Percentiles rank a stretch among this genome's conserved stretches.
Conservation (phyloP, 2,888 invertebrate genomes). For the Allacma fusca region DNA sequence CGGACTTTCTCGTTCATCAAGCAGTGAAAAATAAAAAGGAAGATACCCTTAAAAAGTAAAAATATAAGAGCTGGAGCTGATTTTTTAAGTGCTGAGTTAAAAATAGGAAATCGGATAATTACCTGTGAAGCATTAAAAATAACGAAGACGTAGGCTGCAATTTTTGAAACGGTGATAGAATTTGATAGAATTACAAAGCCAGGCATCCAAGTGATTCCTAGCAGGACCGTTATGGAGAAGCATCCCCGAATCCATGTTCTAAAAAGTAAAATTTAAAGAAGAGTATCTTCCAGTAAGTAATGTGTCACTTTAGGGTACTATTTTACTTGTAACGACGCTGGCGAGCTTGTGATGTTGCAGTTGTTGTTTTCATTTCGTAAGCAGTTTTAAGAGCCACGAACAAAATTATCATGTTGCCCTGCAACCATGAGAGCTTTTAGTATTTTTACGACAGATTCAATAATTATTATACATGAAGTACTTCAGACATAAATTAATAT, state of each 20-base stretch:
- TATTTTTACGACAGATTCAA: no score
- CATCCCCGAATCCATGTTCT: constrained; percentile 47
- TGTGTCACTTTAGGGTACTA: no score
- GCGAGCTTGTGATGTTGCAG: constrained; percentile 34
- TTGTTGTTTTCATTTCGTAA: constrained; percentile 50
- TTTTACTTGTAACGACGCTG: constrained; percentile 52
- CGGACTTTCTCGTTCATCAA: constrained; percentile 58
- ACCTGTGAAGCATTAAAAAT: constrained; percentile 53
- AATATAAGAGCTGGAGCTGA: not conserved
- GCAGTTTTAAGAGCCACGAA: constrained; percentile 60
- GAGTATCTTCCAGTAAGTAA: no score
- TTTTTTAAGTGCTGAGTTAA: no score
- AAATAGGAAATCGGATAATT: not conserved
- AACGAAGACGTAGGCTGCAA: constrained; percentile 43
- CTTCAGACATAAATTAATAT: no score
- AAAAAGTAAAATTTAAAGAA: not conserved
- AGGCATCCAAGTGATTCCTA: constrained; percentile 48
- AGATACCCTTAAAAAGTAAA: constrained; percentile 51
- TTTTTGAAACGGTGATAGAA: constrained; percentile 9
- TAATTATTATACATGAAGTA: no score
- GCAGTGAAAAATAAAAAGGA: constrained; percentile 58
- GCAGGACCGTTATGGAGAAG: constrained; percentile 43
- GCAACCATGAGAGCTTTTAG: not conserved
- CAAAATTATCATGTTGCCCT: constrained; percentile 55
- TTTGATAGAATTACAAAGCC: constrained; percentile 44